Evolutionary conservation across 2,888 invertebrate species (phyloP).

Genomic region (Trileptium ribeirensis): DNA sequence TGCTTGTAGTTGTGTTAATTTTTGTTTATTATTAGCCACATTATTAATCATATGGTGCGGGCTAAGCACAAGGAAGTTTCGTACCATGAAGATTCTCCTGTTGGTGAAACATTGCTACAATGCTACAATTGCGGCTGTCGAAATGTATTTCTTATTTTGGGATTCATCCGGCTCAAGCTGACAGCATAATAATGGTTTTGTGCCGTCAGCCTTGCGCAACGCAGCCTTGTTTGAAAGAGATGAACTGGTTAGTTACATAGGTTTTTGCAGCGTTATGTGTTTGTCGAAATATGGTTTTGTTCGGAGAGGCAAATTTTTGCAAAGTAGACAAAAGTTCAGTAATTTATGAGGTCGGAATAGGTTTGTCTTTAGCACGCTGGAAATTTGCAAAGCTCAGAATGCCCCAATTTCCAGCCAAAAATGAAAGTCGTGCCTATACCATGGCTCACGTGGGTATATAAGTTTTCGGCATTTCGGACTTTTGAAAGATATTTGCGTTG

Average conservation of each 20-base stretch:
- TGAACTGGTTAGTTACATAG: slow-evolving; percentile 80
- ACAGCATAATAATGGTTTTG: slow-evolving; percentile 89
- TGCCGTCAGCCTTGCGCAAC: slow-evolving; percentile 98
- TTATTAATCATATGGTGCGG: slow-evolving; percentile 93
- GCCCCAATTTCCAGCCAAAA: too few relatives aligned
- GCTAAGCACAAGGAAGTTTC: slow-evolving; percentile 99
- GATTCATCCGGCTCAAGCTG: slow-evolving; percentile 97
- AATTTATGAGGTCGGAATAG: too few relatives aligned
- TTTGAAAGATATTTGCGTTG: too few relatives aligned
- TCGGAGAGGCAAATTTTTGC: too few relatives aligned
- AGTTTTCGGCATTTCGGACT: too few relatives aligned
- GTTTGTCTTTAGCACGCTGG: too few relatives aligned
- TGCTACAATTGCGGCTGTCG: slow-evolving; percentile 97
- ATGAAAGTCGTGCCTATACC: too few relatives aligned
- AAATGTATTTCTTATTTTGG: slow-evolving; percentile 94
- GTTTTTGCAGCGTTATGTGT: too few relatives aligned
- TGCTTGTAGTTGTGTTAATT: not conserved
- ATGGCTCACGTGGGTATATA: too few relatives aligned
- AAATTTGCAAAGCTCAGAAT: too few relatives aligned
- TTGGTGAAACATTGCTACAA: slow-evolving; percentile 93
- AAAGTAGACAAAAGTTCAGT: too few relatives aligned
- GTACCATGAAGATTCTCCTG: slow-evolving; percentile 87
- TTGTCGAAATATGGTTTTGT: too few relatives aligned
- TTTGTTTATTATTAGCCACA: slow-evolving; percentile 67
- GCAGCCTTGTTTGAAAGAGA: slow-evolving; percentile 90